Percentiles rank a stretch among this genome's conserved stretches.
These are phyloP conservation scores for Catagonus wagneri DNA, from an alignment of 2,113 vertebrate species.

Conservation along the genomic window DNA sequence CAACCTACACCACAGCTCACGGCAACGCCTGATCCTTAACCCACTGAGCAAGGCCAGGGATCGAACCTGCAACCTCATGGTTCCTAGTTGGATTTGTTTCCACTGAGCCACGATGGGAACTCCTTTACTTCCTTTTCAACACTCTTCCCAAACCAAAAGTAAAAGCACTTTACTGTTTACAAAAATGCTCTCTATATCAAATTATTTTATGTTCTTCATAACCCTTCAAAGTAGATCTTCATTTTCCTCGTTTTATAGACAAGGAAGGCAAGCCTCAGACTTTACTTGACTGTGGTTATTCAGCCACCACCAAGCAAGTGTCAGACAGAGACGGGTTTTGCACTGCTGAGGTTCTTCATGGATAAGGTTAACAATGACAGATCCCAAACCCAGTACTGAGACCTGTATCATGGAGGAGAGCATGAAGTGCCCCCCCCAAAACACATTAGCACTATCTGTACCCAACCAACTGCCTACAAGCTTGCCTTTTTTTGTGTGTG, in stretches of 20 bases:
- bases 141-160: constrained; percentile 34
- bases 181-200: background rate
- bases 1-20: too few species aligned
- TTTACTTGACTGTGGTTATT: background rate
- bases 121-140: constrained; percentile 5
- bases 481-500: background rate
- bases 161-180: background rate
- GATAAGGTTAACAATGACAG: background rate
- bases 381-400: background rate
- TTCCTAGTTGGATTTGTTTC: too few species aligned
- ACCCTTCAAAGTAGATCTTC: background rate
- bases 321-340: background rate
- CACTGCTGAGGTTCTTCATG: background rate
- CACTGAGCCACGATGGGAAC: too few species aligned
- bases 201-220: background rate
- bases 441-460: background rate
- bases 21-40: too few species aligned
- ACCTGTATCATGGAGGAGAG: background rate
- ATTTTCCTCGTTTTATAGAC: background rate
- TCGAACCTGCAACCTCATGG: too few species aligned
- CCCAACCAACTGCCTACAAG: background rate
- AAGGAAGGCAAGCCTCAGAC: background rate
- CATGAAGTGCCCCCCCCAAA: background rate
- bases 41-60: too few species aligned
- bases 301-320: background rate